A percentile compares a stretch with the other conserved stretches of the same genome.
phyloP scores from a whole-genome alignment of 2,888 invertebrate genomes.

The Melanchra persicariae region DNA sequence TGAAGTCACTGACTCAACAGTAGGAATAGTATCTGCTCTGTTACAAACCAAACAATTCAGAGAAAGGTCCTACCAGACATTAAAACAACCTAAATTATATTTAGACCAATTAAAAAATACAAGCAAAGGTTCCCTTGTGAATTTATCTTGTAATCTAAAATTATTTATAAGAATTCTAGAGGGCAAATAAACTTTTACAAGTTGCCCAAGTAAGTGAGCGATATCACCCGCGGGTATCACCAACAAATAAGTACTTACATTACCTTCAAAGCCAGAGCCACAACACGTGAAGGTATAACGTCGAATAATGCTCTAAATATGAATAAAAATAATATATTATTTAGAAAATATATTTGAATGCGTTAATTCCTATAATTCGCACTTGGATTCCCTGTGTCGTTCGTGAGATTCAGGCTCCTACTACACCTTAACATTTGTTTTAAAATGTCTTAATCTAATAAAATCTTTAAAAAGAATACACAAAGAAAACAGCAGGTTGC shows the following conservation, averaged over 20 bases:
- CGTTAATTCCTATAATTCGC: too few species aligned
- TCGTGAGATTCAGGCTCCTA: too few species aligned
- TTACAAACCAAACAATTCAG: neutral
- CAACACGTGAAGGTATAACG: constrained; percentile 8
- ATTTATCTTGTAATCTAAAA: constrained; percentile 19
- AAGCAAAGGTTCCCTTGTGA: neutral
- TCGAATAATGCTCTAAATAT: neutral
- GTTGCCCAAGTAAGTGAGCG: constrained; percentile 77
- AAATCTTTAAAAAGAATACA: too few species aligned
- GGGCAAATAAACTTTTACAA: constrained; percentile 70
- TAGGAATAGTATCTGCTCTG: too few species aligned
- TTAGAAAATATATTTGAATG: too few species aligned
- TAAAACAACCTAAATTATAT: neutral
- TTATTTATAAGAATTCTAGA: constrained; percentile 47
- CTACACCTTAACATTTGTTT: too few species aligned
- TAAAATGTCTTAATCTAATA: too few species aligned
- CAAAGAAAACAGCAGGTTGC: too few species aligned
- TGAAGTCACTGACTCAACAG: too few species aligned
- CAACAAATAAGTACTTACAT: constrained; percentile 69
- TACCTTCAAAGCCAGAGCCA: constrained; percentile 1
- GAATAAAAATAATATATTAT: too few species aligned
- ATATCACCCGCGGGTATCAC: constrained; percentile 76
- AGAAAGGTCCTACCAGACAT: neutral
- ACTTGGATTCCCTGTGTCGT: too few species aligned
- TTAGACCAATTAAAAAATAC: neutral